phyloP scores from a whole-genome alignment of 2,797 vertebrate genomes.

The Sandelia bainsii region DNA sequence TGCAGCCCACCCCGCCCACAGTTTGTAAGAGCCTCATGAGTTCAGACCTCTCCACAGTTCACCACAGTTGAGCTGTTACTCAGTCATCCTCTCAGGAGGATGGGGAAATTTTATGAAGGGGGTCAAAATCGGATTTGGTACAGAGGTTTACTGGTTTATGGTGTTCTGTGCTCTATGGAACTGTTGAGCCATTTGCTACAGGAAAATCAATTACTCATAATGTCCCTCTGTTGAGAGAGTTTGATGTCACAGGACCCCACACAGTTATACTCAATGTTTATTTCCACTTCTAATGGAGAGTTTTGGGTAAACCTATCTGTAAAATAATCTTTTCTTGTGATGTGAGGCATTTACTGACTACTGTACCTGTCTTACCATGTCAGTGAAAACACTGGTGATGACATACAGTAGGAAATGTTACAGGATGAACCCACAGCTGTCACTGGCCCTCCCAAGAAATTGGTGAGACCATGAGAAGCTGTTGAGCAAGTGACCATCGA shows the following conservation, averaged over 20 bases:
- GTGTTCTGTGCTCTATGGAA: conserved; percentile 34
- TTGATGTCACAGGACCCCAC: conserved; percentile 25
- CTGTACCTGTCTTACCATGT: conserved; percentile 23
- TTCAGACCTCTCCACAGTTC: conserved; percentile 3
- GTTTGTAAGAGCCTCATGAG: conserved; percentile 30
- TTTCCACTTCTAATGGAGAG: conserved; percentile 31
- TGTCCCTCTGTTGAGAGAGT: conserved; percentile 6
- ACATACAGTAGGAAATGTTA: conserved; percentile 41
- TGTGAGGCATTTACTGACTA: conserved; percentile 34
- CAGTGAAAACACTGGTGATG: conserved; percentile 35
- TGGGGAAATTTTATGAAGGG: conserved; percentile 37
- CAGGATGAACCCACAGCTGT: conserved; percentile 29
- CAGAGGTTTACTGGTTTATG: too few species aligned
- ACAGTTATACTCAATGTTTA: conserved; percentile 24
- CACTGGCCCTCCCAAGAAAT: neutral
- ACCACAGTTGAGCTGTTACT: conserved; percentile 49
- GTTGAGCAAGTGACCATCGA: conserved; percentile 25
- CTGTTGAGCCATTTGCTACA: conserved; percentile 31
- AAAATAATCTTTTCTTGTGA: conserved; percentile 17
- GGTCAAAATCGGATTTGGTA: conserved; percentile 16
- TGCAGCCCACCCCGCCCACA: conserved; percentile 29
- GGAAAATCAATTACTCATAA: conserved; percentile 45
- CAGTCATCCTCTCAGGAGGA: conserved; percentile 41
- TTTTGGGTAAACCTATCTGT: conserved; percentile 31
- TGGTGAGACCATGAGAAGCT: conserved; percentile 7